Evolutionary conservation across 2,888 invertebrate genomes (phyloP), one percentile per base, ranked within the genome.

Genomic region (Sarcophaga caerulescens): DNA sequence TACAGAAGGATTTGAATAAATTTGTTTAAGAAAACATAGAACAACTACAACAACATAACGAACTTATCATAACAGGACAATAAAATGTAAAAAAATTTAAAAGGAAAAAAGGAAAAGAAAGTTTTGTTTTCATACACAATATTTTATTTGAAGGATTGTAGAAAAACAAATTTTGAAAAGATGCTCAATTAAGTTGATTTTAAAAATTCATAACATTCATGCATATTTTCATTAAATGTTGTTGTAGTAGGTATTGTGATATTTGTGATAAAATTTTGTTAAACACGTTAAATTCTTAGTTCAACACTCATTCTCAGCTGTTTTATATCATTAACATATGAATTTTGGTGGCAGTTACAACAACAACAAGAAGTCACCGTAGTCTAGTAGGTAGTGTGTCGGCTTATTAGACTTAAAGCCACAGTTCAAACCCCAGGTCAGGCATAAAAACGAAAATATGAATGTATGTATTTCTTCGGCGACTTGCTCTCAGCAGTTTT

Each of bases 111-210:
- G 44, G 21, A 59, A 71, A 71, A 52, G 21, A 59, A 47, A 59
- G 3, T 19, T 59, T 71, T 35, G n/a, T 71, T 71, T 71, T 59
- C 59, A 12, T 62, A 62, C 3, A 62, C 11, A 62, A 19, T 19
- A 19, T 19, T 62, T 62, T 62, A 19, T 19, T 62, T 62, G 3
- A 71, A 77, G 45, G 57, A 68, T 59, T 59, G 5, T 59, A 77
- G 68, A 45, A 69, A 68, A 57, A 77, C 52, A 68, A 77, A 77
- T 69, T 77, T 62, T 68, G 69, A 77, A 77, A 68, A 45, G 47
- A 35, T 77, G 77, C 47, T 45, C 68, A 77, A 45, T 77, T 19
- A n/a, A 60, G 47, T 77, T 62, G 60, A 62, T 77, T 69, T 52
- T 45, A 69, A 77, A 77, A 77, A 45, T 69, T 77, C 77, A 69